phyloP scores from a whole-genome alignment of 2,888 invertebrate species.

The Ecliptopera silaceata region DNA sequence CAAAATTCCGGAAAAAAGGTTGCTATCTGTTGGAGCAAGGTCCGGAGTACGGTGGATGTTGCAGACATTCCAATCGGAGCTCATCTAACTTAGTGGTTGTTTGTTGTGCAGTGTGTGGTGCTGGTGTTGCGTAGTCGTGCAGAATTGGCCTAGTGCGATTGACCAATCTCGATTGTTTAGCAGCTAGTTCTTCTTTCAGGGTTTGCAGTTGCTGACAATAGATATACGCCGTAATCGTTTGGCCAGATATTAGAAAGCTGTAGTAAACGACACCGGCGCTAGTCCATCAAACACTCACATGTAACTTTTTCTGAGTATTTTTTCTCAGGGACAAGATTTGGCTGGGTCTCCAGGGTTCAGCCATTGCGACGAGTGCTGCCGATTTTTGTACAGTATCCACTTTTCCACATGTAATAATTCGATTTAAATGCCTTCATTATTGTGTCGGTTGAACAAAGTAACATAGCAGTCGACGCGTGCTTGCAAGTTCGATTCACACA shows the following conservation, averaged over 20 bases:
- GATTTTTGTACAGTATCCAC: too few species aligned
- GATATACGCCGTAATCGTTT: not conserved
- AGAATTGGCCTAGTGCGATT: not conserved
- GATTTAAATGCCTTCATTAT: too few species aligned
- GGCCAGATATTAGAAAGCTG: not conserved
- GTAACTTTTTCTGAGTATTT: not conserved
- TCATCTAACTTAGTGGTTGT: not conserved
- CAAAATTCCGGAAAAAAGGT: slow-evolving; percentile 15
- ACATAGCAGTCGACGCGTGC: too few species aligned
- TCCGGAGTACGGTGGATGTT: not conserved
- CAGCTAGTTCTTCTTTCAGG: not conserved
- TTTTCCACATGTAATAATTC: too few species aligned
- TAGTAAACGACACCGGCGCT: not conserved
- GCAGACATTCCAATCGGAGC: not conserved
- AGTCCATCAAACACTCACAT: not conserved
- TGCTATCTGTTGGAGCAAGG: slow-evolving; percentile 1
- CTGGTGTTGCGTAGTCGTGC: not conserved
- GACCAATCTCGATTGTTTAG: not conserved
- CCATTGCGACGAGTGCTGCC: too few species aligned
- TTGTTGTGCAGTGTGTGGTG: not conserved
- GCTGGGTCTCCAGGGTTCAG: too few species aligned
- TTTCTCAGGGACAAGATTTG: too few species aligned
- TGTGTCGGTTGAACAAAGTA: too few species aligned
- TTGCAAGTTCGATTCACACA: too few species aligned
- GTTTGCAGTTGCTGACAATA: not conserved